phyloP scores from a whole-genome alignment of 2,888 invertebrate species.

The Stramonita haemastoma region DNA sequence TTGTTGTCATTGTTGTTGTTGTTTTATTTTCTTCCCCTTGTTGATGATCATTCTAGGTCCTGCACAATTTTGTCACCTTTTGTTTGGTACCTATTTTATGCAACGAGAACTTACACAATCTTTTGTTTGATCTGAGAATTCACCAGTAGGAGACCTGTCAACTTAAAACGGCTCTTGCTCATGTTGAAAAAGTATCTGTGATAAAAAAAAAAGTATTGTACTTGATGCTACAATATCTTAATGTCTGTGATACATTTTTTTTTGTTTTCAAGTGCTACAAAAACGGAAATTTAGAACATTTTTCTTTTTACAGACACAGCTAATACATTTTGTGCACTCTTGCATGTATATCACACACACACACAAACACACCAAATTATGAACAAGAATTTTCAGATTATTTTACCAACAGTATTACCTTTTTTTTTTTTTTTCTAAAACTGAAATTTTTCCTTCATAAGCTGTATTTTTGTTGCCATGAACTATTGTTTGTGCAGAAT shows the following conservation, averaged over 20 bases:
- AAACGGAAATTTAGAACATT: not conserved
- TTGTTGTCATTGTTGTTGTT: not conserved
- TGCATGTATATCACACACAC: not conserved
- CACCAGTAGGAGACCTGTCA: no score
- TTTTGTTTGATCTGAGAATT: no score
- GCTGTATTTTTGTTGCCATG: not conserved
- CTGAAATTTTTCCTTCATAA: not conserved
- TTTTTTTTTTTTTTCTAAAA: not conserved
- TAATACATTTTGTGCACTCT: not conserved
- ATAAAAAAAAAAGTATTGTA: not conserved
- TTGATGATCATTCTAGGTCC: not conserved
- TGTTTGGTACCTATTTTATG: not conserved
- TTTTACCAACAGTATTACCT: not conserved
- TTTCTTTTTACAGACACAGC: not conserved
- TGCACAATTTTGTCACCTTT: not conserved
- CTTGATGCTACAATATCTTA: not conserved
- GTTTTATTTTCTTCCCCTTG: not conserved
- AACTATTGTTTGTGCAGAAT: not conserved
- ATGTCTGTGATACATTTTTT: not conserved
- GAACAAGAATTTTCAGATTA: not conserved
- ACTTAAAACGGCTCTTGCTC: no score
- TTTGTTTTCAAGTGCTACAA: not conserved
- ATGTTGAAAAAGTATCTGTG: no score
- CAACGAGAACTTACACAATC: no score
- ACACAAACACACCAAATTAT: conserved; percentile 2